These are phyloP conservation scores for Micrasema minimum DNA, from an alignment of 1,140 invertebrate genomes.

Conservation along the genomic window DNA sequence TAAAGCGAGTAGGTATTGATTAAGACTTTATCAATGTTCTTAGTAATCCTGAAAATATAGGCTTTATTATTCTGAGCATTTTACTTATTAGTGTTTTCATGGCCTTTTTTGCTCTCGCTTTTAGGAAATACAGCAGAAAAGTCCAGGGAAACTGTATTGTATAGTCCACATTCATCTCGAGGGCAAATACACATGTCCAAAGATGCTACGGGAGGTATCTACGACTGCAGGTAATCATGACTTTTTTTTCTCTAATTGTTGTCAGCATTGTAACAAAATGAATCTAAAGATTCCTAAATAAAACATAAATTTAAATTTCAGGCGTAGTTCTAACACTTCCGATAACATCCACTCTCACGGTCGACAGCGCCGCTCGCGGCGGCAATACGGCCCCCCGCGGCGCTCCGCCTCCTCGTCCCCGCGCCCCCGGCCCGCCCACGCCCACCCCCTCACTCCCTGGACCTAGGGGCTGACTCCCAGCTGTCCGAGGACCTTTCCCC, in stretches of 20 bases:
- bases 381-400: conserved; percentile 14
- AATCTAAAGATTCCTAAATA: too few species aligned
- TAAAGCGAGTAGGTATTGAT: too few species aligned
- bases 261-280: too few species aligned
- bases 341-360: conserved; percentile 57
- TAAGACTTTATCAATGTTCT: too few species aligned
- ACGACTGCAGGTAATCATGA: background rate
- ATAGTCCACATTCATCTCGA: background rate
- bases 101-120: too few species aligned
- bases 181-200: background rate
- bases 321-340: conserved; percentile 58
- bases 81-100: too few species aligned
- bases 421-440: conserved; percentile 37
- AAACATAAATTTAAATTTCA: conserved; percentile 1
- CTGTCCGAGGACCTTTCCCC: conserved; percentile 45
- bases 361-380: conserved; percentile 52
- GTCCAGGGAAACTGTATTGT: background rate
- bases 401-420: conserved; percentile 49
- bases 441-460: conserved; percentile 14
- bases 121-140: conserved; percentile 3
- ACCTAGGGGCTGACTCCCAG: conserved; percentile 29
- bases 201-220: background rate
- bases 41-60: too few species aligned
- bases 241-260: too few species aligned
- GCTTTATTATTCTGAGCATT: too few species aligned